Conservation (phyloP, 2,888 invertebrate genomes). For the Tiliacea aurago region DNA sequence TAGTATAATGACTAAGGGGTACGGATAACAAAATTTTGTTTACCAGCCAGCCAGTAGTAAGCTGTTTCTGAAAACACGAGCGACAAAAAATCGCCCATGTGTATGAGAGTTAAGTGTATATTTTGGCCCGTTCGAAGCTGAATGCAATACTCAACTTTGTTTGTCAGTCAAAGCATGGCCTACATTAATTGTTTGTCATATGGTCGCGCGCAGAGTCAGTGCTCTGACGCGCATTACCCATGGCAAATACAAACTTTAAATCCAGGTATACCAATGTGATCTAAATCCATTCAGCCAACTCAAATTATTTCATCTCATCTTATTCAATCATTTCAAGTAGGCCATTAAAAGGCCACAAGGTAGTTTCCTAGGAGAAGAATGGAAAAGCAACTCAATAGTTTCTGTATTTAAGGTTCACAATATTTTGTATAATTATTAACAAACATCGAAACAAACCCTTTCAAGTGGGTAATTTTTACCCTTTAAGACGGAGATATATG, state of each 20-base stretch:
- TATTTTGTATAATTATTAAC: too few species aligned
- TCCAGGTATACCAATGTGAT: background rate
- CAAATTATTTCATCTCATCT: too few species aligned
- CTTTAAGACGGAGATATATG: too few species aligned
- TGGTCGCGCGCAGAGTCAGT: conserved; percentile 54
- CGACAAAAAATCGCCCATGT: background rate
- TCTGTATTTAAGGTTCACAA: too few species aligned
- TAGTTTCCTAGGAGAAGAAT: too few species aligned
- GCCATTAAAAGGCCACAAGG: too few species aligned
- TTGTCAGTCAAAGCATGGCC: conserved; percentile 62
- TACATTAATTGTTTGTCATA: conserved; percentile 53
- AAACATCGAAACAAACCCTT: too few species aligned
- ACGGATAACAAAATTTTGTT: background rate
- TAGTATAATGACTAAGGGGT: background rate
- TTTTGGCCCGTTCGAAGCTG: conserved; percentile 66
- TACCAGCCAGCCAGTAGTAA: background rate
- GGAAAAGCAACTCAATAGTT: too few species aligned
- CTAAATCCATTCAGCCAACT: background rate
- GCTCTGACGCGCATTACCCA: conserved; percentile 63
- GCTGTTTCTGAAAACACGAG: background rate
- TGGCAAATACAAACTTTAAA: conserved; percentile 45
- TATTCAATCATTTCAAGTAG: too few species aligned
- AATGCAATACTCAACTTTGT: background rate
- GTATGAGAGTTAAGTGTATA: background rate
- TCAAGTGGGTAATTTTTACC: too few species aligned